These are phyloP conservation scores for Progne subis DNA, from an alignment of 2,113 vertebrate species.

Conservation along the genomic window DNA sequence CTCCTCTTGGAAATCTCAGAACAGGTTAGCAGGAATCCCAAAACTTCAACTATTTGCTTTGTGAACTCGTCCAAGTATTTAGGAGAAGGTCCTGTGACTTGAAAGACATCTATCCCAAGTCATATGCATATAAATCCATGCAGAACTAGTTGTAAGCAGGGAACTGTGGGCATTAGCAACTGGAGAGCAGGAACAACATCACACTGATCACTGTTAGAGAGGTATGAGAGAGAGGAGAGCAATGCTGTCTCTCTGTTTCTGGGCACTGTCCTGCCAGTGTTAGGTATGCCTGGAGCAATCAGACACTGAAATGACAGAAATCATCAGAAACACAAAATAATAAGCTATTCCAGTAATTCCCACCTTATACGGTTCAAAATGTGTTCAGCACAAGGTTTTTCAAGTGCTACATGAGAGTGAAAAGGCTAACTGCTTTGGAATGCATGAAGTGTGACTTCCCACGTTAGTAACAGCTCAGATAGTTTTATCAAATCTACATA, in stretches of 20 bases:
- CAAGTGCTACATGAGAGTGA: not conserved
- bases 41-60: not conserved
- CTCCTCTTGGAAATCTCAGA: not conserved
- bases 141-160: not conserved
- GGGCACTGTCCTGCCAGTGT: not conserved
- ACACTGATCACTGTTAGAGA: not conserved
- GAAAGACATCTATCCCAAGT: not conserved
- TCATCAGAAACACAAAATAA: not conserved
- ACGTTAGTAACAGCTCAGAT: constrained; percentile 42
- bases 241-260: not conserved
- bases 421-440: constrained; percentile 38
- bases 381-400: constrained; percentile 20
- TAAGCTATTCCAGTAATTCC: not conserved
- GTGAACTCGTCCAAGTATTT: not conserved
- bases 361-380: not conserved
- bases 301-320: not conserved
- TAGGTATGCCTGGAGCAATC: not conserved
- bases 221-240: not conserved
- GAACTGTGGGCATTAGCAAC: not conserved
- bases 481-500: constrained; percentile 54
- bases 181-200: not conserved
- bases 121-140: not conserved
- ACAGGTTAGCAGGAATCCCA: not conserved
- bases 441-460: constrained; percentile 6
- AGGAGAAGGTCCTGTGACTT: not conserved